Evolutionary conservation across 2,113 vertebrate species (phyloP), one percentile per base, ranked within the genome.

Genomic region (Tupaia chinensis): DNA sequence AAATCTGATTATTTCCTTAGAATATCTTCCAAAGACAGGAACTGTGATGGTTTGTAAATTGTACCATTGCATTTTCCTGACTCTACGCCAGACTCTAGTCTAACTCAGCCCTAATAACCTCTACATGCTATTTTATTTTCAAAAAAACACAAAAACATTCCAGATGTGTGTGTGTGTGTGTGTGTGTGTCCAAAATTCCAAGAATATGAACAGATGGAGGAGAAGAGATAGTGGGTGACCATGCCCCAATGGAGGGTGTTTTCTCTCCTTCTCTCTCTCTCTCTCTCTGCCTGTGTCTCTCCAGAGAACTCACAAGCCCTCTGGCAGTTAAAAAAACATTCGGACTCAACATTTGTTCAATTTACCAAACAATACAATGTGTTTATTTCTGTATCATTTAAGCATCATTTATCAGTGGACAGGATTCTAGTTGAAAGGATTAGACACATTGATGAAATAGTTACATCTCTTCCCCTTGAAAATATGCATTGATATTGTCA

Each of bases 401-500:
- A 72, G 66, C 13, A 17, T 9, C 0, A 79, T 54, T 96, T 97
- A 83, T 92, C 0, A 81, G 81, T 83, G 95, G 94, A 87, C 65
- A 9, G 87, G 70, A 0, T 56, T 82, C 53, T 83, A 0, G 0
- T 61, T 68, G 95, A 65, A 96, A 74, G 66, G 58, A 84, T 61
- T 54, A 13, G 2, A 14, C 54, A 88, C 54, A 11, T 7, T 27
- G 73, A 89, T 95, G 87, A 98, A 98, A 97, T 96, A 82, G 89
- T 91, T 81, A 96, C n/a, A 60, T 61, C 32, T 77, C 66, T 73
- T 92, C 87, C 90, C 94, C 27, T 17, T 85, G 87, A 72, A 94
- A 68, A 78, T 90, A 73, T 72, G 74, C 83, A 88, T 96, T 97
- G 73, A 19, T 98, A 83, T 96, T 98, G 95, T 95, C 95, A 94